phyloP scores from a whole-genome alignment of 2,113 vertebrate species.

The Brienomyrus brachyistius region DNA sequence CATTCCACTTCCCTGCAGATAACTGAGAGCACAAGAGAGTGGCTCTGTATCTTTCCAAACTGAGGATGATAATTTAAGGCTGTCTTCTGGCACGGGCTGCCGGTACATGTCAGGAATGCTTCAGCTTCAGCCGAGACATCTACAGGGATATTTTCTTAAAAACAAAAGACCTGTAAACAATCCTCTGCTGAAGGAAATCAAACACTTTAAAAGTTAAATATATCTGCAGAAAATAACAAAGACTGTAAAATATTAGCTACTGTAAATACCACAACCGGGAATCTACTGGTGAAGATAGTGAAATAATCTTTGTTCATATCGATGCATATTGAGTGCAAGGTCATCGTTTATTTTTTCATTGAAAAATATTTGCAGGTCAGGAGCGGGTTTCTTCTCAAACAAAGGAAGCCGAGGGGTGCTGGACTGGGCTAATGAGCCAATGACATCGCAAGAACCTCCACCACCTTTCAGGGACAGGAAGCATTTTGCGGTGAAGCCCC shows the following conservation, averaged over 20 bases:
- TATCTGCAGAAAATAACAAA: background rate
- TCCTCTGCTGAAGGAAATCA: background rate
- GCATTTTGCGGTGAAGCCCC: background rate
- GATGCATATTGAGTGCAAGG: background rate
- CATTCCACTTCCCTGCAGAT: background rate
- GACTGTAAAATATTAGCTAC: background rate
- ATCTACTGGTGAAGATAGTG: too few relatives aligned
- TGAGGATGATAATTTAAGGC: background rate
- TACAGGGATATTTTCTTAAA: background rate
- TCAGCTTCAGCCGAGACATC: background rate
- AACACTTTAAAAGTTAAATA: background rate
- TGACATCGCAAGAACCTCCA: background rate
- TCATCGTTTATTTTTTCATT: background rate
- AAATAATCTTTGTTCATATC: background rate
- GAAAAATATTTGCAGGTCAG: background rate
- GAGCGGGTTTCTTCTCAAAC: background rate
- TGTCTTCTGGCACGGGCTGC: background rate
- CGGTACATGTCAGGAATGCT: background rate
- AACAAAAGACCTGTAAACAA: background rate
- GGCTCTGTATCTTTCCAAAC: background rate
- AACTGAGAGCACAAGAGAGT: background rate
- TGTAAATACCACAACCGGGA: background rate
- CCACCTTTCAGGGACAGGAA: slow-evolving; percentile 11
- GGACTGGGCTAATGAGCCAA: background rate
- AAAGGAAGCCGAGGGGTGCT: background rate